Conservation (phyloP, 2,888 invertebrate genomes). For the Cheilosia grossa region DNA sequence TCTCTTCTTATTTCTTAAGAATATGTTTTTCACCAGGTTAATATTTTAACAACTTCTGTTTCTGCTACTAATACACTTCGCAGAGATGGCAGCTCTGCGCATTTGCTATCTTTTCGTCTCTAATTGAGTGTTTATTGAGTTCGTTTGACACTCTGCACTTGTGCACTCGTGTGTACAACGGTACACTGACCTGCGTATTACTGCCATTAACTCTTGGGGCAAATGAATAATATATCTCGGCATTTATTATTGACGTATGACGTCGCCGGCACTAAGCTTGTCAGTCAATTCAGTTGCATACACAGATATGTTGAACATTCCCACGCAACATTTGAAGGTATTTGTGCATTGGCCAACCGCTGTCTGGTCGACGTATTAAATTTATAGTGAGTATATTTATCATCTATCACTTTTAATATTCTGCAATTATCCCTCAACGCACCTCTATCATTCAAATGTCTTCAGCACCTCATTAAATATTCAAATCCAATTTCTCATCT, state of each 20-base stretch:
- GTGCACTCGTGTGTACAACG: not conserved
- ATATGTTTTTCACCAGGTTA: too few relatives aligned
- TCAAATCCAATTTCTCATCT: conserved; percentile 53
- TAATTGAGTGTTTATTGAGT: conserved; percentile 71
- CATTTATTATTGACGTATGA: conserved; percentile 43
- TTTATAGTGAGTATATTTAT: not conserved
- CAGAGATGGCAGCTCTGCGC: conserved; percentile 19
- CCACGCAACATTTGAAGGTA: not conserved
- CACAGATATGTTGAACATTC: not conserved
- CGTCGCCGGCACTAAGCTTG: conserved; percentile 8
- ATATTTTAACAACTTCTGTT: not conserved
- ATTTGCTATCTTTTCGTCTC: conserved; percentile 1
- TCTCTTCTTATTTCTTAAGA: not conserved
- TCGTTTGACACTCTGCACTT: conserved; percentile 17
- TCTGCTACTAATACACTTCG: not conserved
- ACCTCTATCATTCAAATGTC: not conserved
- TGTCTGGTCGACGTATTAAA: not conserved
- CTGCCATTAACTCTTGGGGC: conserved; percentile 34
- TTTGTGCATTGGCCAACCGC: not conserved
- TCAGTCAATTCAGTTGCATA: conserved; percentile 43
- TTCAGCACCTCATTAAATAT: conserved; percentile 64
- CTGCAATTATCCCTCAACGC: conserved; percentile 48
- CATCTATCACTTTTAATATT: not conserved
- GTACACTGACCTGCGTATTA: conserved; percentile 62
- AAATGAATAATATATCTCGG: conserved; percentile 56